phyloP scores from a whole-genome alignment of 2,797 vertebrate genomes.

The Acropternis orthonyx region DNA sequence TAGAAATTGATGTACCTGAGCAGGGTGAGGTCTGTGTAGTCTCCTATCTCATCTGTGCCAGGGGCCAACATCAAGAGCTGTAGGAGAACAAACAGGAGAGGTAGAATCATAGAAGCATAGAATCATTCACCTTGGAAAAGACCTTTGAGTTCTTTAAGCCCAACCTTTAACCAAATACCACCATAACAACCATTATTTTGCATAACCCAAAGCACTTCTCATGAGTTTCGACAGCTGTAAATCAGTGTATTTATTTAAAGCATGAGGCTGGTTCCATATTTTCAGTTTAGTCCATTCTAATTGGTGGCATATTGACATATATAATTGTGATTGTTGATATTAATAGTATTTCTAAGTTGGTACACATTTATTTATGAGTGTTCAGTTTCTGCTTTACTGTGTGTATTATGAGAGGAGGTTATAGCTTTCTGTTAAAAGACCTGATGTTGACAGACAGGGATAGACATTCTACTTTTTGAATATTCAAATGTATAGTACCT shows the following conservation, averaged over 20 bases:
- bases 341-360: neutral
- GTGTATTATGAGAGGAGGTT: neutral
- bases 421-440: neutral
- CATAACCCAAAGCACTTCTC: neutral
- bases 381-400: neutral
- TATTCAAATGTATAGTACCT: neutral
- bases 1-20: neutral
- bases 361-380: neutral
- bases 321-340: neutral
- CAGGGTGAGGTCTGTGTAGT: neutral
- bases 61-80: neutral
- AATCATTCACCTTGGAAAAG: neutral
- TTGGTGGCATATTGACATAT: neutral
- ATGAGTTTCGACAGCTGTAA: neutral
- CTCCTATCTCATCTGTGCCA: neutral
- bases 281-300: neutral
- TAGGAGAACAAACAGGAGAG: neutral
- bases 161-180: neutral
- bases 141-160: neutral
- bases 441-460: neutral
- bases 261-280: neutral
- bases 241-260: neutral
- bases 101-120: neutral
- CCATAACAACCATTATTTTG: neutral
- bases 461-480: neutral